Evolutionary conservation across 2,888 invertebrate genomes (phyloP), one percentile per base, ranked within the genome.

Genomic region (Drosophila greeni): DNA sequence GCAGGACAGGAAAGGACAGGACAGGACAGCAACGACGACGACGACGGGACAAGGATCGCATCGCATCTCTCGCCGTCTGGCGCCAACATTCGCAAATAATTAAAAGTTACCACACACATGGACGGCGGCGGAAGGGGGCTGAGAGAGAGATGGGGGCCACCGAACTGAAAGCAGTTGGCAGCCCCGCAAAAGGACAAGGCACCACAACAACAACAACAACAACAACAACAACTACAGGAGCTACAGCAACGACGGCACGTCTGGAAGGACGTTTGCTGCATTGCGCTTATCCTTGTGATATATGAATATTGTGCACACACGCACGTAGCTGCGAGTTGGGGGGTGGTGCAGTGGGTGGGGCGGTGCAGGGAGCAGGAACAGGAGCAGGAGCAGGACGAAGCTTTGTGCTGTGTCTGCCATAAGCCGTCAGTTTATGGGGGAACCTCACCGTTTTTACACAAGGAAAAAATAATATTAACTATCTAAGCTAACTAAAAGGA

Each of bases 241-340:
- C 53, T 56, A 64, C 56, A 43, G 18, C 37, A 40, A 48, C 76
- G 80, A 71, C 72, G 74, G 75, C 84, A 75, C 75, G 72, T 84
- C 86, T 84, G 87, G 85, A 86, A 87, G 88, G 87, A 86, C 86
- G 87, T 88, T 87, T 88, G 88, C 89, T 88, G 88, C 89, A 88
- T 79, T 88, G 88, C 88, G 88, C 88, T 88, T 88, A 88, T 89
- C 88, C 88, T 87, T 86, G 86, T 86, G 87, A 87, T 87, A 86
- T 88, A 87, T 88, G 87, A 79, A 87, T 87, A 87, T 88, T 86
- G 87, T 87, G 77, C 82, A 86, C 78, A 80, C 76, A 82, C 85
- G 81, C 79, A 86, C 69, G 47, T 70, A 57, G 60, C 70, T 33
- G 64, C 49, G 39, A 57, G 45, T 29, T 8, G 14, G 18, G 29